These are phyloP conservation scores for Hylyphantes graminicola DNA, from an alignment of 1,140 invertebrate genomes.

Conservation along the genomic window DNA sequence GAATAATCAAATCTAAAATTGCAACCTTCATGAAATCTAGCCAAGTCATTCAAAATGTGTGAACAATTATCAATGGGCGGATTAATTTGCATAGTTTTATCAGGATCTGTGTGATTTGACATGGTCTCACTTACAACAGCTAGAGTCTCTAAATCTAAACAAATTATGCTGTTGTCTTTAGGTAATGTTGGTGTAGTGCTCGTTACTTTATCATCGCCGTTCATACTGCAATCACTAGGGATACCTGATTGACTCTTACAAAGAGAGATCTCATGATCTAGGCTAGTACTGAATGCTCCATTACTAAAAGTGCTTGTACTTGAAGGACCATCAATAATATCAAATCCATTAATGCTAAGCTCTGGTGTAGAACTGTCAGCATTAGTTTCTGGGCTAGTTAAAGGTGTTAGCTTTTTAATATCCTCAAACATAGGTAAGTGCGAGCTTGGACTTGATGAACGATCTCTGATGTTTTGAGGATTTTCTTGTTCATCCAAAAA, in stretches of 20 bases:
- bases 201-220: conserved; percentile 46
- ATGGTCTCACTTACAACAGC: conserved; percentile 47
- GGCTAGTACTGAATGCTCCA: conserved; percentile 33
- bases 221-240: conserved; percentile 42
- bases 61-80: conserved; percentile 55
- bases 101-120: conserved; percentile 24
- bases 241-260: conserved; percentile 32
- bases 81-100: conserved; percentile 45
- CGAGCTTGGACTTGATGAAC: conserved; percentile 50
- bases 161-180: conserved; percentile 43
- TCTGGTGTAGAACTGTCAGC: conserved; percentile 55
- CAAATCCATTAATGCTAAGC: conserved; percentile 38
- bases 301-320: conserved; percentile 47
- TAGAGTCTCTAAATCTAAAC: conserved; percentile 39
- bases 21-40: conserved; percentile 48
- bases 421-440: conserved; percentile 48
- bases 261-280: conserved; percentile 26
- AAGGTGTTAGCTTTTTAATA: conserved; percentile 35
- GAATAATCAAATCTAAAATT: conserved; percentile 54
- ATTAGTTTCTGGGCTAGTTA: conserved; percentile 51
- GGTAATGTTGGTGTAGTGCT: conserved; percentile 46
- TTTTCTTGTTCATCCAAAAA: conserved; percentile 84
- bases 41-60: conserved; percentile 39
- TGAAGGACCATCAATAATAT: conserved; percentile 50
- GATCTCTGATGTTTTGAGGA: conserved; percentile 35